A percentile compares a stretch with the other conserved stretches of the same genome.
phyloP scores from a whole-genome alignment of 2,113 vertebrate genomes.

The Myotis yumanensis region DNA sequence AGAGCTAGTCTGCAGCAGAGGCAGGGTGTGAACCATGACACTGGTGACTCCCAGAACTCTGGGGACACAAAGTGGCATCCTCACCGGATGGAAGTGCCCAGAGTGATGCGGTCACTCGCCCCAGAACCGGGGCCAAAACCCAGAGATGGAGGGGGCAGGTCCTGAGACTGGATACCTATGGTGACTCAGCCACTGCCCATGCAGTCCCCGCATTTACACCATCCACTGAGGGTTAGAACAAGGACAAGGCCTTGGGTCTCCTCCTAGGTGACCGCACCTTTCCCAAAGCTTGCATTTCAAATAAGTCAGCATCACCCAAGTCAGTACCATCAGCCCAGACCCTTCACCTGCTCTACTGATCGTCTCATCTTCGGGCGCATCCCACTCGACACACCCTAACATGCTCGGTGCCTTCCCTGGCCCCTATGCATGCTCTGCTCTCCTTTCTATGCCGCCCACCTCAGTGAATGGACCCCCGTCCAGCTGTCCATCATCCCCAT shows the following conservation, averaged over 20 bases:
- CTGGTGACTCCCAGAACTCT: neutral
- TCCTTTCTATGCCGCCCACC: neutral
- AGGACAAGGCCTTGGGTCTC: neutral
- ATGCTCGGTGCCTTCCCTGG: accelerated
- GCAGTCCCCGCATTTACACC: neutral
- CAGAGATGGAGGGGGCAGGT: neutral
- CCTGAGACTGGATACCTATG: neutral
- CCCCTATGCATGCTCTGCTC: accelerated
- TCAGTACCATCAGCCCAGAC: neutral
- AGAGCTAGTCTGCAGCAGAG: neutral
- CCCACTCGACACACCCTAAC: neutral
- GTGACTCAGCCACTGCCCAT: neutral
- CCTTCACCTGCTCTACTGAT: neutral
- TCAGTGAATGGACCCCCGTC: neutral
- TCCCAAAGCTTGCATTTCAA: neutral
- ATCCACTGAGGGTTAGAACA: neutral
- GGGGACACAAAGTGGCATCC: neutral
- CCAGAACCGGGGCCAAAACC: neutral
- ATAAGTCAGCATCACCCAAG: neutral
- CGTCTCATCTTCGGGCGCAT: neutral
- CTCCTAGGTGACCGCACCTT: neutral
- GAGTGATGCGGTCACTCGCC: neutral
- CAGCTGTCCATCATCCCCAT: neutral
- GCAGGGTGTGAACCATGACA: neutral
- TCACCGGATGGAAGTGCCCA: neutral